Percentiles rank a stretch among this genome's conserved stretches.
Conservation (phyloP, 2,797 vertebrate species). For the Sylvilagus floridanus region DNA sequence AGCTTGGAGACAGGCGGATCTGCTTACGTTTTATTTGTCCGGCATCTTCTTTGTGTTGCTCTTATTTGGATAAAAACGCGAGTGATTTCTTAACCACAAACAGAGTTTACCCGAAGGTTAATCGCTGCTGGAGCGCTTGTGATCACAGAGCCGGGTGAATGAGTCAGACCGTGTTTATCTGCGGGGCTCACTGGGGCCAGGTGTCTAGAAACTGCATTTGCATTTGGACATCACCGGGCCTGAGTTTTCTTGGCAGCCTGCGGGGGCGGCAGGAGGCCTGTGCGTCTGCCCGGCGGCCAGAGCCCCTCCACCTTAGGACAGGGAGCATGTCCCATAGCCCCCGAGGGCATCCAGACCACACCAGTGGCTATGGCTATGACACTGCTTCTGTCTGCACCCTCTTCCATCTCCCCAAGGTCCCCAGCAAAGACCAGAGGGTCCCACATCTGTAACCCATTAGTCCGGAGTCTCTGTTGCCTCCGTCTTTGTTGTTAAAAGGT, state of each 20-base stretch:
- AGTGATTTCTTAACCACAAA: not conserved
- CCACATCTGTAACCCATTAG: not conserved
- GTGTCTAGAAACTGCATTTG: not conserved
- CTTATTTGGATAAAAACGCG: slow-evolving; percentile 49
- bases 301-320: not conserved
- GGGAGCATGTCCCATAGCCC: rapidly evolving
- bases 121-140: not conserved
- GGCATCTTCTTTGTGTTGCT: slow-evolving; percentile 9
- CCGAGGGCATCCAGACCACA: rapidly evolving
- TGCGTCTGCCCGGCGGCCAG: not conserved
- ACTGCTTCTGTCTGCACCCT: not conserved
- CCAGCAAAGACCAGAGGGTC: not conserved
- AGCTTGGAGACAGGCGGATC: not conserved
- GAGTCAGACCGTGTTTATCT: slow-evolving; percentile 12
- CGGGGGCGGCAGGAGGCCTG: rapidly evolving
- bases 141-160: rapidly evolving
- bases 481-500: not conserved
- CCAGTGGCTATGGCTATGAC: rapidly evolving
- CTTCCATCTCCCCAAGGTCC: not conserved
- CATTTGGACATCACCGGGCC: not conserved
- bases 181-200: not conserved
- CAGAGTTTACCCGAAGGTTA: not conserved
- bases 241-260: not conserved
- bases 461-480: not conserved
- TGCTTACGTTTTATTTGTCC: slow-evolving; percentile 34